Base-by-base conservation (phyloP, 2,888 invertebrate genomes). In the Rhorus exstirpatorius region DNA sequence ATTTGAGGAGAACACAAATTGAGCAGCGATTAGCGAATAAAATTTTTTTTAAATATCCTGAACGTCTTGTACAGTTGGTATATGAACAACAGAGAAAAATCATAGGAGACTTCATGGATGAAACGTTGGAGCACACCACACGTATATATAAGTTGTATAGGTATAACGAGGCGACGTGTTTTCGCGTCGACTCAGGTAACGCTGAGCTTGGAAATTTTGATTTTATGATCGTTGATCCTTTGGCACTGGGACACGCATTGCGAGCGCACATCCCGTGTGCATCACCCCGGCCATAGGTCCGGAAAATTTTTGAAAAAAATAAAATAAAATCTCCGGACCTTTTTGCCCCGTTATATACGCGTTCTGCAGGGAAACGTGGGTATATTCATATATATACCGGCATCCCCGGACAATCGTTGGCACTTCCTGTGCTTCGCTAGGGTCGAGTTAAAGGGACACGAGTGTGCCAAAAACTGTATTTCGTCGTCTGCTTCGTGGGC, bases 301-400 rank as follows among this genome's bases (percentile, higher is more conserved):
- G 31, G 55, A 31, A 70, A 70, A 44, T 55, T n/a, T 17, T 17
- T 19, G 6, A 1, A 17, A 38, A 24, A 26, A 26, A 24, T 17
- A 21, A 70, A 70, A 65, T 17, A 21, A 26, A n/a, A 35, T 17
- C 8, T 55, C 3, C 3, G 4, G 19, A 2, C 17, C 26, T 41
- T 58, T 68, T 68, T 58, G n/a, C n/a, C 24, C 70, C 58, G 58
- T 71, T 71, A 58, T 21, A n/a, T n/a, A n/a, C n/a, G 58, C 38
- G 70, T n/a, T 58, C 17, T 31, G 26, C 44, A 44, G 55, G 44
- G 70, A 26, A 55, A 31, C 55, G 3, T 3, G 70, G 41, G 53
- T 55, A 55, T 44, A 70, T 55, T 55, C 41, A 41, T 55, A 55
- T 44, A 70, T 55, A 41, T 55, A 41, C 55, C 14, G 31, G 46